Conservation (phyloP, 2,888 invertebrate genomes). For the Eilema caniola region DNA sequence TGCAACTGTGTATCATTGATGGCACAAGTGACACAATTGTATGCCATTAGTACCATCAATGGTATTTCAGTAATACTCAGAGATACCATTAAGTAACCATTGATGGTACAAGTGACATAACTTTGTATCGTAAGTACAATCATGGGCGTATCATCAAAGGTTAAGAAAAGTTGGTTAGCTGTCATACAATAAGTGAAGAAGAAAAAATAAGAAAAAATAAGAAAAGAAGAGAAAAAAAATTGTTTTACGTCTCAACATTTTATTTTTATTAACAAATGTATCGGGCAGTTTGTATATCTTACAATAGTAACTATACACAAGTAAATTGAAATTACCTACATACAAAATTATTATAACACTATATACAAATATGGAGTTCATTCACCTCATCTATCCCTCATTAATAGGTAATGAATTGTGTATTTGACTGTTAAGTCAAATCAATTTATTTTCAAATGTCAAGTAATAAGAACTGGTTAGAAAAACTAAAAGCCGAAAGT, state of each 20-base stretch:
- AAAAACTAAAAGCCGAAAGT: too few species aligned
- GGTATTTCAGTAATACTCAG: too few species aligned
- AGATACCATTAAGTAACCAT: background rate
- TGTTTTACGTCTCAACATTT: constrained; percentile 41
- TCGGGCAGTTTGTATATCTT: constrained; percentile 49
- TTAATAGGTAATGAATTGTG: background rate
- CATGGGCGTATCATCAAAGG: background rate
- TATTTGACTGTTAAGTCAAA: background rate
- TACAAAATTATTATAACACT: constrained; percentile 47
- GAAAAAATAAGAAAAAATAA: background rate
- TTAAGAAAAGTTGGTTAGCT: background rate
- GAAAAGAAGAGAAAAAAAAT: constrained; percentile 18
- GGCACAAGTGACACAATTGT: too few species aligned
- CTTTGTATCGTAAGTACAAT: too few species aligned
- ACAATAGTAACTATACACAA: constrained; percentile 46
- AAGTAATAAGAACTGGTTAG: background rate
- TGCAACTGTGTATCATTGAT: background rate
- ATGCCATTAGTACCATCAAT: background rate
- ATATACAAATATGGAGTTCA: constrained; percentile 42
- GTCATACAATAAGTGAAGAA: too few species aligned
- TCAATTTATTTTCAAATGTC: background rate
- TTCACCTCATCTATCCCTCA: background rate
- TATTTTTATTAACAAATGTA: constrained; percentile 52
- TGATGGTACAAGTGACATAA: background rate
- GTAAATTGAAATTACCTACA: constrained; percentile 34